Base-by-base conservation (phyloP, 2,113 vertebrate genomes). In the western clawed frog (Xenopus tropicalis) region DNA sequence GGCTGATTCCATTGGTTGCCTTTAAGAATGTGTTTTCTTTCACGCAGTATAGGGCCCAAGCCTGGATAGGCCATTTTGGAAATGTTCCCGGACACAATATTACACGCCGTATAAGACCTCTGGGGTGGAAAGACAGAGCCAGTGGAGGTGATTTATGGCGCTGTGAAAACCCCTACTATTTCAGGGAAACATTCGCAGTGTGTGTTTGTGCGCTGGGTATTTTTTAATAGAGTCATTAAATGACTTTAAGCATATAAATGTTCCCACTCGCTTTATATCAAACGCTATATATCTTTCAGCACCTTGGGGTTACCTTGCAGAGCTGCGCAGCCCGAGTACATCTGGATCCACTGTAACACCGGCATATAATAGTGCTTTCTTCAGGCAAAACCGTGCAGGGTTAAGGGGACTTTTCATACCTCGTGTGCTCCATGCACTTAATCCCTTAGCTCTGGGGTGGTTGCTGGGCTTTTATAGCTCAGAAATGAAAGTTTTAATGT, bases 231-330 rank as follows among this genome's bases (percentile, higher is more conserved):
- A 59, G 24, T 69, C 66, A 69, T 69, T 75, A 75, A 75, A 61
- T 56, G 14, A 61, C 24, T 54, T 73, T 68, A 74, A 67, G 72
- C 72, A 61, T 68, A 61, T 74, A 67, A 74, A 69, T 75, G 56
- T 69, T 75, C 72, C 72, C 72, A 29, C 25, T 29, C 25, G 25
- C 37, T 42, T 75, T 75, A 68, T 69, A 75, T 67, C 64, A 74
- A 68, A 17, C 62, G 65, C 66, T 23, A 66, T 75, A 75, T 75
- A 69, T 75, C 72, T 75, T 69, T 75, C 72, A 68, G 51, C 72
- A 75, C 72, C 58, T 69, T 22, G 23, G 66, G 14, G 22, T 61
- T 62, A 37, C 46, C 65, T 69, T 54, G 43, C 43, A 67, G 21
- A 2, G 42, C 59, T 7, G 11, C 11, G 43, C 22, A 22, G 56